Evolutionary conservation across 53 echinoderm and acorn worm species (phyloP), one percentile per base, ranked within the genome.

Genomic region (Astropecten irregularis): DNA sequence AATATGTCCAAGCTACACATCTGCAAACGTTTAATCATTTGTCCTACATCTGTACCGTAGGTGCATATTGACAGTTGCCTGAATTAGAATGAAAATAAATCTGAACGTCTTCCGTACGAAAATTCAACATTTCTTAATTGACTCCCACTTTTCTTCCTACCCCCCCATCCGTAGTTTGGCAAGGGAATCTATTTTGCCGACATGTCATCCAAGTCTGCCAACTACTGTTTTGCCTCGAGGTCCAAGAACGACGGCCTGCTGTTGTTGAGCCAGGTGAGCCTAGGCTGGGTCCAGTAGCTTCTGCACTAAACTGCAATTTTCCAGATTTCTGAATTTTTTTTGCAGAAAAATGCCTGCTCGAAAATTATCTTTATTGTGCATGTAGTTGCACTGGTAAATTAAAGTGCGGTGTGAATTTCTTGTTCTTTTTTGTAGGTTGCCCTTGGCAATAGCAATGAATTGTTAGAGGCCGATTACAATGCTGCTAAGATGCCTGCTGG

Each of bases 201-300:
- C 83, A 96, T 96, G 97, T 96, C 97, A 16, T 96, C 97, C 15
- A 96, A 96, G 70, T 96, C 97, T 8, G 94, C 93, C 53, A 96
- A 94, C 85, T 96, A 96, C 71, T 94, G 97, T 35, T 96, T 94
- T 84, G 91, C 93, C 7, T 87, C 97, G 4, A 91, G 84, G 65
- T 72, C 87, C 38, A 96, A 94, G 51, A 86, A 72, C 32, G 56
- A 49, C 38, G 97, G 93, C 4, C 58, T 96, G 0, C 84, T 91
- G 18, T 38, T 92, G 20, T 83, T 96, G 14, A 76, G 93, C 77
- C 92, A 96, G 94, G 97, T 94, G 57, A 85, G 84, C 66, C 14
- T 20, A n/a, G n/a, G n/a, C n/a, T n/a, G n/a, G n/a, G n/a, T n/a
- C n/a, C n/a, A 25, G 16, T 40, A 14, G 9, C 11, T 0, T 4